phyloP scores from a whole-genome alignment of 2,888 invertebrate species.

The Acanthococcus lagerstroemiae region DNA sequence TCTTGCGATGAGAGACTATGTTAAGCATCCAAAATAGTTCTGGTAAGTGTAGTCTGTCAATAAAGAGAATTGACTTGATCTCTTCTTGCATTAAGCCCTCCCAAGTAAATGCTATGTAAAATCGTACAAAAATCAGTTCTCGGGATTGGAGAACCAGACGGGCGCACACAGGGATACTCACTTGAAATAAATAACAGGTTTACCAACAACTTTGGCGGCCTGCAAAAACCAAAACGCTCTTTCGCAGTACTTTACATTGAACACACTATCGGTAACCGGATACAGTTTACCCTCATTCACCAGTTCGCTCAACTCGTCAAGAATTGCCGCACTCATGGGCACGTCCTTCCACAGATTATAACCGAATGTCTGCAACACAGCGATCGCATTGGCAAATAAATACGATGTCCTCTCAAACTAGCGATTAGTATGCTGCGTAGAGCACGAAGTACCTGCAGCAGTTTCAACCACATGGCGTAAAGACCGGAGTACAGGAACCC shows the following conservation, averaged over 20 bases:
- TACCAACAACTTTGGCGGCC: slow-evolving; percentile 14
- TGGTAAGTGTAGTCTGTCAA: no score
- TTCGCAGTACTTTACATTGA: slow-evolving; percentile 21
- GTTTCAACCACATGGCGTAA: slow-evolving; percentile 44
- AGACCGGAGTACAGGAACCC: slow-evolving; percentile 45
- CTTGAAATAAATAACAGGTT: slow-evolving; percentile 26
- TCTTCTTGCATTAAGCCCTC: no score
- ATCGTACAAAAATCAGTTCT: not conserved
- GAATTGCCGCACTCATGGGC: slow-evolving; percentile 3
- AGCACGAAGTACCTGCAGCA: slow-evolving; percentile 34
- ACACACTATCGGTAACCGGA: slow-evolving; percentile 22
- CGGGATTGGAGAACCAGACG: not conserved
- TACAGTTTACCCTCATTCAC: slow-evolving; percentile 26
- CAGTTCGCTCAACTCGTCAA: slow-evolving; percentile 18
- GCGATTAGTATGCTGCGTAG: not conserved
- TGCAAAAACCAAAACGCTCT: slow-evolving; percentile 22
- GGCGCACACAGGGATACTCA: not conserved
- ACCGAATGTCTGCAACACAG: slow-evolving; percentile 10
- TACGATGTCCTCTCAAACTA: not conserved
- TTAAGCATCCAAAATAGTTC: no score
- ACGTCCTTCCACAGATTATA: slow-evolving; percentile 20
- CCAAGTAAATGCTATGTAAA: no score
- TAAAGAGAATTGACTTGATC: no score
- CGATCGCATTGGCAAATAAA: not conserved
- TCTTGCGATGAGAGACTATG: no score